phyloP scores from a whole-genome alignment of 2,888 invertebrate genomes.

The Pyrochroa serraticornis region DNA sequence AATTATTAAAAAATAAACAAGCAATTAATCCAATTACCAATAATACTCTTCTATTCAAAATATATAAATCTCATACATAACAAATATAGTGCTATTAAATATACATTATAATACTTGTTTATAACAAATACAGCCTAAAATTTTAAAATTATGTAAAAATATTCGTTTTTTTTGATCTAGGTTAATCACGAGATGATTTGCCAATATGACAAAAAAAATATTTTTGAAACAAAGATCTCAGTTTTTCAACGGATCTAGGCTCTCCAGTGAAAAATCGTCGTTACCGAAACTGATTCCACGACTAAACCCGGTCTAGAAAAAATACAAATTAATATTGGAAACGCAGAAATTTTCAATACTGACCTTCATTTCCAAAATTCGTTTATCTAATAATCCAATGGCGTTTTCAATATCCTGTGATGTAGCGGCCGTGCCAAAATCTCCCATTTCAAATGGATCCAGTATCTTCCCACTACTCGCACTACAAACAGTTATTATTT shows the following conservation, averaged over 20 bases:
- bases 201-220: slow-evolving; percentile 43
- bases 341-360: slow-evolving; percentile 8
- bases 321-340: slow-evolving; percentile 36
- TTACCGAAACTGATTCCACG: slow-evolving; percentile 86
- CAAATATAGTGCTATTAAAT: slow-evolving; percentile 34
- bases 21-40: slow-evolving; percentile 31
- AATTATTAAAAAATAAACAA: slow-evolving; percentile 18
- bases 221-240: slow-evolving; percentile 49
- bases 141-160: slow-evolving; percentile 9
- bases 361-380: slow-evolving; percentile 87
- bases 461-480: slow-evolving; percentile 57
- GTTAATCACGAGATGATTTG: slow-evolving; percentile 41
- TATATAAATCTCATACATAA: slow-evolving; percentile 41
- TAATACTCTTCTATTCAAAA: slow-evolving; percentile 37
- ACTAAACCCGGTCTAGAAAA: slow-evolving; percentile 85
- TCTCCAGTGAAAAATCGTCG: slow-evolving; percentile 93
- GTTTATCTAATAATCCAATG: slow-evolving; percentile 80
- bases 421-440: slow-evolving; percentile 64
- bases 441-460: slow-evolving; percentile 88
- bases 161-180: slow-evolving; percentile 37
- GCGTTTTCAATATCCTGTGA: slow-evolving; percentile 72
- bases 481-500: slow-evolving; percentile 33
- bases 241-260: slow-evolving; percentile 88
- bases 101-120: slow-evolving; percentile 27
- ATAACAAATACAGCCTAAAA: slow-evolving; percentile 29